Percentiles rank a stretch among this genome's conserved stretches.
phyloP scores from a whole-genome alignment of 2,113 vertebrate species.

The Cathartes aura region DNA sequence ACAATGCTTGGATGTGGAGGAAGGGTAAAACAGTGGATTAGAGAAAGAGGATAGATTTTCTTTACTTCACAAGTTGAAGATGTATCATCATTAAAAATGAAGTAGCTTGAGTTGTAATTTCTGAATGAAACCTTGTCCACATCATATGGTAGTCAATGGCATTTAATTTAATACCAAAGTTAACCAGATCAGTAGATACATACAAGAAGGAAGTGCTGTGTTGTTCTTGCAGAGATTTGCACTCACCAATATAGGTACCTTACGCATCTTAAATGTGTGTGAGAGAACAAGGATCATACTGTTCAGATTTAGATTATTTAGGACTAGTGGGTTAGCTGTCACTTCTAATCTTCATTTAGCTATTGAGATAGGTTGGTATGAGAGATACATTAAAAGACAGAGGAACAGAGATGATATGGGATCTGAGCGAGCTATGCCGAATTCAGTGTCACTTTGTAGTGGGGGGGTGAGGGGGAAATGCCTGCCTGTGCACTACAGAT shows the following conservation, averaged over 20 bases:
- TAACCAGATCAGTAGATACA: not conserved
- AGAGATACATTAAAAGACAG: not conserved
- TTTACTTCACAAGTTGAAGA: not conserved
- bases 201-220: not conserved
- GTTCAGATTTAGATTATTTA: not conserved
- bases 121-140: not conserved
- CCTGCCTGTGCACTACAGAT: not conserved
- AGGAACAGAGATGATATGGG: not conserved
- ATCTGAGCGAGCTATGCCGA: not conserved
- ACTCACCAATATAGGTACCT: not conserved
- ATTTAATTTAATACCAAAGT: not conserved
- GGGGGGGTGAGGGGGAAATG: not conserved
- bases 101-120: not conserved
- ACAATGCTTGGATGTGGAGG: not conserved
- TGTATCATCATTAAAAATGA: not conserved
- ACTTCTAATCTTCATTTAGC: not conserved
- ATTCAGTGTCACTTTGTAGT: not conserved
- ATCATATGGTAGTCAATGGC: not conserved
- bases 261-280: not conserved
- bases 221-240: not conserved
- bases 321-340: not conserved
- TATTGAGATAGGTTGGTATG: not conserved
- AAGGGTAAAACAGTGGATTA: not conserved
- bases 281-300: not conserved
- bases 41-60: not conserved